Percentiles rank a stretch among this genome's conserved stretches.
Evolutionary conservation across 1,140 invertebrate genomes (phyloP).

Genomic region (Plectrocnemia conspersa): DNA sequence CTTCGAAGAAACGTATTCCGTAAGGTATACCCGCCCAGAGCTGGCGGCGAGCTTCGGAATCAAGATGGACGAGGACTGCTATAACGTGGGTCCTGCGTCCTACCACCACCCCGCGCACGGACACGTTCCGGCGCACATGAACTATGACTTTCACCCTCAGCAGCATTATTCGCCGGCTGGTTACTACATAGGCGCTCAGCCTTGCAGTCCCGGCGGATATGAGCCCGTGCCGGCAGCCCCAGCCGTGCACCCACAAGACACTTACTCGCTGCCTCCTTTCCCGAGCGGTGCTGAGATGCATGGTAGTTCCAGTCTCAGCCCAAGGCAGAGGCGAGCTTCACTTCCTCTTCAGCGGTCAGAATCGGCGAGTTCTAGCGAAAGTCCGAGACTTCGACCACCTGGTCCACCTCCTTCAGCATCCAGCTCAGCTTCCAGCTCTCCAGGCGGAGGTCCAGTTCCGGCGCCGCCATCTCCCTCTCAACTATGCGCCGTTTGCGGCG

Average conservation of each 20-base stretch:
- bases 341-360: conserved; percentile 70
- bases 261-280: conserved; percentile 60
- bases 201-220: conserved; percentile 52
- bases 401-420: conserved; percentile 57
- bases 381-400: conserved; percentile 55
- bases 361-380: conserved; percentile 65
- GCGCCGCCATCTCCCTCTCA: conserved; percentile 75
- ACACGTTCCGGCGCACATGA: conserved; percentile 45
- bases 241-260: conserved; percentile 51
- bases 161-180: conserved; percentile 51
- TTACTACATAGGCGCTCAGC: conserved; percentile 53
- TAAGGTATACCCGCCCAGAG: conserved; percentile 59
- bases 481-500: conserved; percentile 96
- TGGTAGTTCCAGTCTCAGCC: conserved; percentile 51
- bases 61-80: conserved; percentile 78
- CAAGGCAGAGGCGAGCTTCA: conserved; percentile 64
- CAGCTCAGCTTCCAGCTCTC: conserved; percentile 64
- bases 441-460: conserved; percentile 62
- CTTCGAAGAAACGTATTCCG: conserved; percentile 81
- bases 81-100: conserved; percentile 51
- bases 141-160: conserved; percentile 59
- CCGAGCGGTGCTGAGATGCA: conserved; percentile 57
- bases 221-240: conserved; percentile 46
- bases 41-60: conserved; percentile 55
- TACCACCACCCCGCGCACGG: conserved; percentile 54